Evolutionary conservation across 2,888 invertebrate species (phyloP).

Genomic region (Erebia palarica): DNA sequence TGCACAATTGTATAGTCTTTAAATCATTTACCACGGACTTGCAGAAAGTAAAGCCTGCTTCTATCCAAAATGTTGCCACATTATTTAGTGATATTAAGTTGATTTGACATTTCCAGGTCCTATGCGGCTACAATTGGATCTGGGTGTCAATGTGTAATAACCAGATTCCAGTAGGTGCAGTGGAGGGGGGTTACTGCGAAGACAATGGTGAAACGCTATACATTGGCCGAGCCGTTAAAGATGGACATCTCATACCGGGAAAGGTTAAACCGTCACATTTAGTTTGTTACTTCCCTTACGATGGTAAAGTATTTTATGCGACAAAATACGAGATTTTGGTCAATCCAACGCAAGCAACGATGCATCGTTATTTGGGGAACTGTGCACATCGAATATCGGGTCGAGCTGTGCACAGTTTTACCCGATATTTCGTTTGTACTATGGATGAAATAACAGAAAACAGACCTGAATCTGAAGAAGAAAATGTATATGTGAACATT

Average conservation of each 20-base stretch:
- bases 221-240: constrained; percentile 65
- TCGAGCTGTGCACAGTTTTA: too few relatives aligned
- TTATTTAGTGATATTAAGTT: too few relatives aligned
- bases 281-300: constrained; percentile 86
- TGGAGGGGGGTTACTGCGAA: constrained; percentile 79
- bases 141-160: constrained; percentile 80
- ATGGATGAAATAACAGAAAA: neutral
- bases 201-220: constrained; percentile 71
- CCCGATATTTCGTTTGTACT: neutral
- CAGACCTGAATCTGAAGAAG: neutral
- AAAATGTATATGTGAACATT: neutral
- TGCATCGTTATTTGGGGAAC: neutral
- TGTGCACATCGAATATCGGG: too few relatives aligned
- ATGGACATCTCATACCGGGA: constrained; percentile 88
- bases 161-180: constrained; percentile 84
- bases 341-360: constrained; percentile 36
- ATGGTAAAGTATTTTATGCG: constrained; percentile 53
- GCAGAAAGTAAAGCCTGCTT: too few relatives aligned
- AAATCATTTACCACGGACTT: too few relatives aligned
- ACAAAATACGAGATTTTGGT: constrained; percentile 56
- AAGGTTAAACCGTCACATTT: constrained; percentile 87
- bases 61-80: too few relatives aligned
- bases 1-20: too few relatives aligned
- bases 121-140: constrained; percentile 42
- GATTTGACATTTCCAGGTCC: constrained; percentile 39